Base-by-base conservation (phyloP, 2,888 invertebrate genomes). In the Dicyrtomina minuta region DNA sequence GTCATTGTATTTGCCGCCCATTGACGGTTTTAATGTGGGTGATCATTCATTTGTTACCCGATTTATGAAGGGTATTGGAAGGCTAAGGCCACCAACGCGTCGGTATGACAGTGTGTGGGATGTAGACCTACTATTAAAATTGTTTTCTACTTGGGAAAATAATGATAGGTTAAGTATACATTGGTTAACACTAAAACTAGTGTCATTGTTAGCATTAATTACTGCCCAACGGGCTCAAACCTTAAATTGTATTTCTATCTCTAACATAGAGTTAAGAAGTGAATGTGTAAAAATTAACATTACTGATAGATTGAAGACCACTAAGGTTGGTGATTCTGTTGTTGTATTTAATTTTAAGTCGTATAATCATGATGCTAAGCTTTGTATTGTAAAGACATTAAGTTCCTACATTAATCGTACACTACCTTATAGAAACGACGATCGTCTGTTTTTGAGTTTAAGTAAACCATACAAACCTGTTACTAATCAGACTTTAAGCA, bases 371-470 rank as follows among this genome's bases (percentile, higher is more conserved):
- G 20, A 61, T 46, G n/a, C 13, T 15, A 44, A 61, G 24, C 26
- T 61, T 20, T 59, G 61, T 46, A 41, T 61, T 44, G 46, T 61
- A 12, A 6, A 4, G 3, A 26, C 46, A 24, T 13, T 61, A 17
- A 22, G 24, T 4, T 24, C 20, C 8, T 61, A 61, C 26, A 15
- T 46, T 6, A 13, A 22, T 46, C 17, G 43, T 5, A 61, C 61
- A 12, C 12, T 10, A 6, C 3, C 10, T 20, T 61, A 61, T 61
- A 20, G 61, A 12, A 44, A 46, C 12, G 10, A 41, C 46, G 61
- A 61, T 61, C 2, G 24, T 24, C 22, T 61, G 17, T 61, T 61
- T 61, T 44, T 61, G 24, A 61, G 61, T 46, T 2, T 61, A 26
- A 15, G 24, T 24, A 6, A 15, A 10, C 46, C 46, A 6, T 26